Percentiles rank a stretch among this genome's conserved stretches.
These are phyloP conservation scores for Scomber japonicus DNA, from an alignment of 2,113 vertebrate genomes.

Conservation along the genomic window DNA sequence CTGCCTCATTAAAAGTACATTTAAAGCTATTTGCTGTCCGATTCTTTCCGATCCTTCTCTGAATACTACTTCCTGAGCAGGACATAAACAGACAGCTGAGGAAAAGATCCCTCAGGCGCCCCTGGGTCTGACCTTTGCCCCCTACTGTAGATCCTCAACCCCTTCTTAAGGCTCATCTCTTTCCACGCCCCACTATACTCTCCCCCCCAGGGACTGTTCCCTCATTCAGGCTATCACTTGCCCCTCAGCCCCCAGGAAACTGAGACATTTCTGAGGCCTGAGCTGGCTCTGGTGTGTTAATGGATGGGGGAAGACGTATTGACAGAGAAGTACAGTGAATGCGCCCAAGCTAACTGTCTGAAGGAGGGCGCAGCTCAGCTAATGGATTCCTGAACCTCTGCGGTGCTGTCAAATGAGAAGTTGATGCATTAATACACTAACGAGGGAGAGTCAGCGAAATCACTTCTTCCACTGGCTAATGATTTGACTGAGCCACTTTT, in stretches of 20 bases:
- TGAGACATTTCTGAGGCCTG: constrained; percentile 29
- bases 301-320: constrained; percentile 38
- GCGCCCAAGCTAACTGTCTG: constrained; percentile 21
- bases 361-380: constrained; percentile 52
- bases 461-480: constrained; percentile 68
- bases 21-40: constrained; percentile 65
- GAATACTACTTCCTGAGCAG: constrained; percentile 49
- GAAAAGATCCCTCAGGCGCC: constrained; percentile 52
- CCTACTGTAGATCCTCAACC: constrained; percentile 61
- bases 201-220: constrained; percentile 43
- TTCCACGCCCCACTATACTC: constrained; percentile 32
- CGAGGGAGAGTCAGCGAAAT: constrained; percentile 46
- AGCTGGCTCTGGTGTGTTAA: constrained; percentile 47
- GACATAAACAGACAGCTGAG: constrained; percentile 65
- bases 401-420: constrained; percentile 54
- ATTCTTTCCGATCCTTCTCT: constrained; percentile 46
- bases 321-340: constrained; percentile 44
- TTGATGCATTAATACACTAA: constrained; percentile 59
- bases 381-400: constrained; percentile 67
- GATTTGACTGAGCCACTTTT: constrained; percentile 62
- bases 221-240: constrained; percentile 65
- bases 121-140: constrained; percentile 65
- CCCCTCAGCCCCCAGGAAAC: constrained; percentile 52
- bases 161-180: constrained; percentile 2
- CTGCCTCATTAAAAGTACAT: constrained; percentile 80